These are phyloP conservation scores for Lepisosteus oculatus DNA, from an alignment of 2,113 vertebrate species.

Conservation along the genomic window DNA sequence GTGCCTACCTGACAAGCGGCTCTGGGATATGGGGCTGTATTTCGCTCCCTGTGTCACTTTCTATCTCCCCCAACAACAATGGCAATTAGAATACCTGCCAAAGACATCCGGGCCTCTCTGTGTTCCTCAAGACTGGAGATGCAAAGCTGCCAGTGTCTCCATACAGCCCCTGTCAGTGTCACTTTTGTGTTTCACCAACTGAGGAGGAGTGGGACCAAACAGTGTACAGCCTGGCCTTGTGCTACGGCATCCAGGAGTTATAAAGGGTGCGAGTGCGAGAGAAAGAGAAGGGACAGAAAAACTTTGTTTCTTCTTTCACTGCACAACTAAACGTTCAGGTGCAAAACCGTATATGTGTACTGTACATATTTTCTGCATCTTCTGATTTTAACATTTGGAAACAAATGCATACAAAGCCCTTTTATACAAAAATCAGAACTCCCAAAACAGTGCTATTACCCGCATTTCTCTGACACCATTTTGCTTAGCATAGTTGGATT, in stretches of 20 bases:
- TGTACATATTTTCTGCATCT: too few relatives aligned
- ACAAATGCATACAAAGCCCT: too few relatives aligned
- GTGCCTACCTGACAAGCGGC: neutral
- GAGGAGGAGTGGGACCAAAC: neutral
- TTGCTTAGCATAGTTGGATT: too few relatives aligned
- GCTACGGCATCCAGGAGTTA: neutral
- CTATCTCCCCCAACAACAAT: neutral
- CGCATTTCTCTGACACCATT: too few relatives aligned
- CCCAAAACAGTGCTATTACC: too few relatives aligned
- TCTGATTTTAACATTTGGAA: too few relatives aligned
- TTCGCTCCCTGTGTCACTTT: neutral
- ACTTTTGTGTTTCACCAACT: neutral
- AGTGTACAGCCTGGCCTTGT: neutral
- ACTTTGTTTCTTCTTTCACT: too few relatives aligned
- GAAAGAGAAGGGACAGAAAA: too few relatives aligned
- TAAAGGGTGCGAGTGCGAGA: too few relatives aligned
- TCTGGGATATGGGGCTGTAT: neutral
- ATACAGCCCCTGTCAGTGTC: neutral
- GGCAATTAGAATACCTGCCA: conserved; percentile 9
- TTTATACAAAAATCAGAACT: too few relatives aligned
- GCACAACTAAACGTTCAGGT: too few relatives aligned
- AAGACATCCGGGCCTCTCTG: neutral
- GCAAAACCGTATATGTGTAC: too few relatives aligned
- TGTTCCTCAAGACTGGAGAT: neutral
- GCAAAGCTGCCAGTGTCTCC: neutral